Evolutionary conservation across 2,113 vertebrate genomes (phyloP), one percentile per base, ranked within the genome.

Genomic region (Lamprologus speciosus): DNA sequence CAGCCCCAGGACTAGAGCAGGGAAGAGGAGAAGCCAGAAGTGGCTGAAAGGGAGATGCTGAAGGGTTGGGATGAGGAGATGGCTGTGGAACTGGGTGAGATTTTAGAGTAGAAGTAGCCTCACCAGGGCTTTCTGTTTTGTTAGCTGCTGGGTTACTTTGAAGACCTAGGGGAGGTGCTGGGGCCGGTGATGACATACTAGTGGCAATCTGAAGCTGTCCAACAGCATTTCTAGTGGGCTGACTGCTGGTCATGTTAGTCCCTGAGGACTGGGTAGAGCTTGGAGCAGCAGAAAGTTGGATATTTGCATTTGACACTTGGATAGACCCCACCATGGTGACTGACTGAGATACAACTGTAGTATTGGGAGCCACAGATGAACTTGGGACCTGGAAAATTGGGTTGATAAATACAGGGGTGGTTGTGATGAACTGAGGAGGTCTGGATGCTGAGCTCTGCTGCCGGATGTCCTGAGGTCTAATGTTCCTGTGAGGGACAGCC

Each of bases 381-480:
- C 92, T 84, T 3, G 96, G 94, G 53, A 98, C 97, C 90, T 99
- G 98, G 92, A 99, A 98, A 92, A 98, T 97, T 14, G 97, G 97
- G 2, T 98, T 99, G 87, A 99, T 98, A 93, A 98, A 99, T 79
- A 99, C 97, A 1, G 98, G 98, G 40, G 95, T 90, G 10, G 98
- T 98, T 58, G 98, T 97, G 54, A 98, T 98, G 54, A 98, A 98
- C 89, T 99, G 98, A 2, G 96, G 98, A 2, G 96, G 93, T 68
- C 98, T 96, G 9, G 97, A 33, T 5, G 87, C 88, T 6, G 96
- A 87, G 1, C 96, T 93, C 93, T 97, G 95, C 68, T 95, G 95
- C 7, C 95, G 88, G 95, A 91, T 96, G 93, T 96, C 98, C 96
- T 54, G 97, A 68, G 97, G 96, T 92, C 98, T 96, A 45, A 97